Percentiles rank a stretch among this genome's conserved stretches.
Conservation (phyloP, 2,797 vertebrate genomes). For the Apogon talboti region DNA sequence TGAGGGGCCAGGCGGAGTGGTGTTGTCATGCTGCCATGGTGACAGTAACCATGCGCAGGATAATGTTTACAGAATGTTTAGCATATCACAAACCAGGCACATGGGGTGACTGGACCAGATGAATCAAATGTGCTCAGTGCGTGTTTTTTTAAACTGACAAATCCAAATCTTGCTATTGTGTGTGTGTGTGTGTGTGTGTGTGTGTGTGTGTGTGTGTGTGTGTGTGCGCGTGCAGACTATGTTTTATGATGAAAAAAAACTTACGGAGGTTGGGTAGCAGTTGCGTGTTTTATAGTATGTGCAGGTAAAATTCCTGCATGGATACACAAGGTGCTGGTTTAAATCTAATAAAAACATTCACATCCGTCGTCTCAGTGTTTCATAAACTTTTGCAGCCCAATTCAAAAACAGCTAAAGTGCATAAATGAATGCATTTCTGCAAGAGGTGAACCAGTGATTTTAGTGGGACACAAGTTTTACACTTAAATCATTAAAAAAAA, state of each 20-base stretch:
- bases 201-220: slow-evolving; percentile 12
- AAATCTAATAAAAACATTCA: too few relatives aligned
- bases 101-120: slow-evolving; percentile 62
- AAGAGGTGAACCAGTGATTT: too few relatives aligned
- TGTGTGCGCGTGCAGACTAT: background rate
- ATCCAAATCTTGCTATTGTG: slow-evolving; percentile 31
- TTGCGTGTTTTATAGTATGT: too few relatives aligned
- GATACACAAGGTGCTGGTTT: too few relatives aligned
- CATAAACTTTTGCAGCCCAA: too few relatives aligned
- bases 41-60: slow-evolving; percentile 92
- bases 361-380: too few relatives aligned
- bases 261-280: background rate
- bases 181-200: slow-evolving; percentile 37
- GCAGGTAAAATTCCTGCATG: too few relatives aligned
- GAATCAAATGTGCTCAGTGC: slow-evolving; percentile 46
- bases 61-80: slow-evolving; percentile 94
- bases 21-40: slow-evolving; percentile 95
- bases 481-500: too few relatives aligned
- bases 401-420: too few relatives aligned
- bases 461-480: too few relatives aligned
- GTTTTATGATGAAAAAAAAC: slow-evolving; percentile 31
- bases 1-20: slow-evolving; percentile 83
- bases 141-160: slow-evolving; percentile 42
- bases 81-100: slow-evolving; percentile 87
- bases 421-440: too few relatives aligned